Base-by-base conservation (phyloP, 2,888 invertebrate genomes). In the Nemotelus nigrinus region DNA sequence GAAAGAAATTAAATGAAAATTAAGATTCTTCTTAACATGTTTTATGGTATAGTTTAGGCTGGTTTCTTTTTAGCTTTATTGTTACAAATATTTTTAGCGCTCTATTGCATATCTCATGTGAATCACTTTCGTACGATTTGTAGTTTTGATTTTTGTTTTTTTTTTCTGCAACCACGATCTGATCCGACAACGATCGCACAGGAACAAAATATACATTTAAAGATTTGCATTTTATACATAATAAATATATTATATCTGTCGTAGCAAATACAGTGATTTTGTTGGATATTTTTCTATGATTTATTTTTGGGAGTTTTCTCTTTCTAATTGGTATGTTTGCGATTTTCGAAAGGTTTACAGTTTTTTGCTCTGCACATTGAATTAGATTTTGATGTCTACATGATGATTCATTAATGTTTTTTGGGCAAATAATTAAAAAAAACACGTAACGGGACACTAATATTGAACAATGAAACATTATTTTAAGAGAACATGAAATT, bases 201-300 rank as follows among this genome's bases (percentile, higher is more conserved):
- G 10, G 53, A 74, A 63, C 74, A 55, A 44, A 74, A 63, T 70
- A 70, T 58, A 77, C 65, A 77, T 68, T 53, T 47, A 45, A 10
- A 25, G 43, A 76, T 72, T 78, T 71, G 44, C 25, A 25, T 63
- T 74, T 79, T 79, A 75, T 79, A 77, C 70, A 79, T 77, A 79
- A 79, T 79, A 79, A 79, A 79, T 78, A 77, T 71, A 77, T 60
- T 70, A 74, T 60, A 74, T 74, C 45, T 74, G 74, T 74, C 74
- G 41, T 60, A 48, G 74, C 74, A 74, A 74, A 74, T 60, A 48
- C 63, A 74, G 8, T 39, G 8, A 5, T 63, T 39, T 63, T 63
- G 3, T 43, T 63, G 4, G 43, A 63, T 39, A 25, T 71, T 71
- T 55, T 71, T 55, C 45, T 65, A 43, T 57, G 8, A 75, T 53